A percentile compares a stretch with the other conserved stretches of the same genome.
These are phyloP conservation scores for Polyommatus iphigenia DNA, from an alignment of 2,888 invertebrate genomes.

Conservation along the genomic window DNA sequence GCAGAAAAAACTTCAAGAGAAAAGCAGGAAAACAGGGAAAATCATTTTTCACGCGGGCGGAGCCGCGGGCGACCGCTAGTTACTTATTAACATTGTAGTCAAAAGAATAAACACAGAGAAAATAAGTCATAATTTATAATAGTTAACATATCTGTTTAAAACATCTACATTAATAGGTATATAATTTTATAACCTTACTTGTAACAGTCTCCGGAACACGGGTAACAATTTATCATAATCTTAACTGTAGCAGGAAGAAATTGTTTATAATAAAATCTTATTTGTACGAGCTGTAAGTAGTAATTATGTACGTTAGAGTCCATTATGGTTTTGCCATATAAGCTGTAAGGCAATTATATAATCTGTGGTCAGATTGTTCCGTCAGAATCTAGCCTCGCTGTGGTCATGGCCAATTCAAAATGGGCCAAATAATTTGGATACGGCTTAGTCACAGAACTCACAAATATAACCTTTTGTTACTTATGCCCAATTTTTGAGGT, in stretches of 20 bases:
- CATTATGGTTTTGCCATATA: background rate
- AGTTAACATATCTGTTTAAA: background rate
- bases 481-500: too few species aligned
- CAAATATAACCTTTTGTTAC: too few species aligned
- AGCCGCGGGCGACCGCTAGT: too few species aligned
- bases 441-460: background rate
- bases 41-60: too few species aligned
- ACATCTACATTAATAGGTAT: background rate
- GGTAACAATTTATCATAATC: constrained; percentile 16
- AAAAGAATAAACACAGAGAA: background rate
- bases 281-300: background rate
- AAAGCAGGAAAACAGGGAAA: too few species aligned
- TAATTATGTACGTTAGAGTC: constrained; percentile 11
- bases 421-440: background rate
- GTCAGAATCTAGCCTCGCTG: background rate
- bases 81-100: background rate
- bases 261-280: constrained; percentile 8
- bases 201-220: constrained; percentile 18
- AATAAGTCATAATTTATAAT: background rate
- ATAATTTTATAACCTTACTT: background rate
- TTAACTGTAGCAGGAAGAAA: constrained; percentile 22
- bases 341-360: constrained; percentile 7
- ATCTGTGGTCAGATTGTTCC: constrained; percentile 3
- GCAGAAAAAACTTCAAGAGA: too few species aligned
- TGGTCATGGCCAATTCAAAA: background rate